Percentiles rank a stretch among this genome's conserved stretches.
These are phyloP conservation scores for Oncorhynchus kisutch DNA, from an alignment of 2,113 vertebrate species.

Conservation along the genomic window DNA sequence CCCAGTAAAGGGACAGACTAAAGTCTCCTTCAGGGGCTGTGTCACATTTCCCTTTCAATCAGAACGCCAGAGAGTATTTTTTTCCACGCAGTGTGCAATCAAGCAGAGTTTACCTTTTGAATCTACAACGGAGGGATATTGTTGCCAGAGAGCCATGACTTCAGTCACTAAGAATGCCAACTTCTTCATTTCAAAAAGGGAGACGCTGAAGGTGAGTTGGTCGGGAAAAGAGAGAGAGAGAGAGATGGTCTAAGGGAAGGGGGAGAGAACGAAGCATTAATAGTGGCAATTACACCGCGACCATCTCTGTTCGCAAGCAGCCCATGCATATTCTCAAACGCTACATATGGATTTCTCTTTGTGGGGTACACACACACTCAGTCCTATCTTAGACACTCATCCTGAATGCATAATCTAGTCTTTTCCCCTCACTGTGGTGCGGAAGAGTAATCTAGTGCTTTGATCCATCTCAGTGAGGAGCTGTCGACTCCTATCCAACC, in stretches of 20 bases:
- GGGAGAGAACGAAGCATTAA: conserved; percentile 16
- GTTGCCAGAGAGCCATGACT: conserved; percentile 50
- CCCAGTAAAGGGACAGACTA: background rate
- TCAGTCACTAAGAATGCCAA: conserved; percentile 52
- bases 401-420: background rate
- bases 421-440: conserved; percentile 2
- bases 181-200: conserved; percentile 49
- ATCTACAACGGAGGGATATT: conserved; percentile 56
- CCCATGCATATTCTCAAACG: conserved; percentile 7
- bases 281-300: conserved; percentile 5
- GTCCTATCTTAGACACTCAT: conserved; percentile 1
- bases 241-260: background rate
- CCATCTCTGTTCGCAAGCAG: conserved; percentile 15
- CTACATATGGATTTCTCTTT: background rate
- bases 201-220: conserved; percentile 19
- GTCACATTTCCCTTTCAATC: conserved; percentile 20
- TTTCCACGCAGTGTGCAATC: conserved; percentile 16
- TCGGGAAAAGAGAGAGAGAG: background rate
- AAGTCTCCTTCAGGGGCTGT: background rate
- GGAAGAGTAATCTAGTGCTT: conserved; percentile 38
- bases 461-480: conserved; percentile 36
- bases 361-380: background rate
- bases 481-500: conserved; percentile 41
- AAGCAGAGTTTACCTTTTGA: conserved; percentile 17
- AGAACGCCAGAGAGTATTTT: conserved; percentile 36